Evolutionary conservation across 2,888 invertebrate genomes (phyloP).

Genomic region (Agriopis marginaria): DNA sequence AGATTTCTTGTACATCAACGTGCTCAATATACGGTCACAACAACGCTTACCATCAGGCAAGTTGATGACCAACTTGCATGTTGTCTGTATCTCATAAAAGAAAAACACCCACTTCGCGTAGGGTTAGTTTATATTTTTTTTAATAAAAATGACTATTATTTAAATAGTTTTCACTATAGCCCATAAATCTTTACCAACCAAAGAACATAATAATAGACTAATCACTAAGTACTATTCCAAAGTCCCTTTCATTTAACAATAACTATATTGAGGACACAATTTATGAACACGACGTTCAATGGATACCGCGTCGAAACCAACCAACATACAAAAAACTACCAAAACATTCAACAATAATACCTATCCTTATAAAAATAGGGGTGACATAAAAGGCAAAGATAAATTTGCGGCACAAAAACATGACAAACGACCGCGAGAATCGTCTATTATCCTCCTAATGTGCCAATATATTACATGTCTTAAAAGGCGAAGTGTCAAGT

Average conservation of each 20-base stretch:
- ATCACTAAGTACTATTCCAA: conserved; percentile 49
- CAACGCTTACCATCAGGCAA: too few species aligned
- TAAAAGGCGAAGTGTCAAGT: conserved; percentile 71
- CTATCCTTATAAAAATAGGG: conserved; percentile 35
- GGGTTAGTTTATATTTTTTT: too few species aligned
- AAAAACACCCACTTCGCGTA: too few species aligned
- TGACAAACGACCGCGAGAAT: conserved; percentile 76
- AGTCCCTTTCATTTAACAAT: conserved; percentile 57
- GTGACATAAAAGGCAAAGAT: conserved; percentile 22
- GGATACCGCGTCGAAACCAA: conserved; percentile 49
- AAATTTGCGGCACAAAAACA: conserved; percentile 62
- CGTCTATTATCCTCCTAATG: conserved; percentile 82
- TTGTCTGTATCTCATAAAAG: too few species aligned
- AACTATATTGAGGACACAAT: conserved; percentile 64
- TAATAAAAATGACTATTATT: neutral
- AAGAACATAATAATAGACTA: conserved; percentile 55
- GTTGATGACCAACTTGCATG: too few species aligned
- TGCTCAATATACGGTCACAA: too few species aligned
- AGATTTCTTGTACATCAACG: too few species aligned
- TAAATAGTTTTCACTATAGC: conserved; percentile 21
- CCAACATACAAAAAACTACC: conserved; percentile 11
- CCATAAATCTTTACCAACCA: conserved; percentile 50
- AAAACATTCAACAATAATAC: conserved; percentile 29
- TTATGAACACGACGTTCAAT: conserved; percentile 63
- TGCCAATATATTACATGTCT: conserved; percentile 80